Base-by-base conservation (phyloP, 2,888 invertebrate species). In the Cylindroiulus punctatus region DNA sequence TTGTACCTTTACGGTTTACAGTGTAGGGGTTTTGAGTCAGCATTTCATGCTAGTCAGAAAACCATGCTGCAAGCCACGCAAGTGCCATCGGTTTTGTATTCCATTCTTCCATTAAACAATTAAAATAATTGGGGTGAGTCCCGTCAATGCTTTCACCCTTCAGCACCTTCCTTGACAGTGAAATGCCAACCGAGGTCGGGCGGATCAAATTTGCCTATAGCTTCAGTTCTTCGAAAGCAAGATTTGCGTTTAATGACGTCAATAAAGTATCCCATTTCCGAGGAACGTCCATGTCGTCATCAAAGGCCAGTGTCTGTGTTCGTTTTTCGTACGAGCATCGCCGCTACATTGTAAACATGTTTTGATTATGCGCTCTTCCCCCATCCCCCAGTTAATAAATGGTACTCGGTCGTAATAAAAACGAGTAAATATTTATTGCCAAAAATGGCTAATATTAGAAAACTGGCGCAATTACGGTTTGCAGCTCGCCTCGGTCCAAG, bases 371-470 rank as follows among this genome's bases (percentile, higher is more conserved):
- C 57, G 57, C 12, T 5, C 57, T 65, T 8, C 19, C 57, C 57
- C 57, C 57, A 22, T 19, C 57, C 57, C n/a, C 57, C 57, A n/a
- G 57, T 22, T 22, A 65, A 65, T 65, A 65, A 65, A 22, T 10
- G 57, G 10, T 22, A 65, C 57, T 65, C 19, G 57, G 22, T 65
- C 57, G 57, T 65, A 4, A 65, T 65, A 65, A 65, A 65, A 65
- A 65, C 22, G 57, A 65, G 57, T 22, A 65, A 65, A 65, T 65
- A 65, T 65, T 65, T 65, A 65, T 65, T 65, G 26, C 57, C 57
- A 19, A 65, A 65, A 65, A 65, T 65, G 57, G 57, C 57, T 65
- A 65, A 65, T 65, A 65, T 65, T 65, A 65, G 57, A 65, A 65
- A 65, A 22, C 8, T 19, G 22, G 8, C 57, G 57, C 57, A 65